A percentile compares a stretch with the other conserved stretches of the same genome.
phyloP scores from a whole-genome alignment of 1,140 invertebrate genomes.

The Anagrus nilaparvatae region DNA sequence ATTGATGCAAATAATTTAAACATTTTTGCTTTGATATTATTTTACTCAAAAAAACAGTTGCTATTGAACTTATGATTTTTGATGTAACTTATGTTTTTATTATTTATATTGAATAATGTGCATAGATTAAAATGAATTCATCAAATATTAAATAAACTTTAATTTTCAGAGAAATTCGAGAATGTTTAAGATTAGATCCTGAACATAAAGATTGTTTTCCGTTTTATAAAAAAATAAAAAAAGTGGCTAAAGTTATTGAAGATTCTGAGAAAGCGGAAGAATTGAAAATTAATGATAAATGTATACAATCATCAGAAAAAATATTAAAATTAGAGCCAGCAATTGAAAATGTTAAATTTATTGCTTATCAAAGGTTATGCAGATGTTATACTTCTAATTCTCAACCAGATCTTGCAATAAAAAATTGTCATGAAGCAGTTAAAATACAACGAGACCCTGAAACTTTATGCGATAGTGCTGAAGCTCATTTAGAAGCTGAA shows the following conservation, averaged over 20 bases:
- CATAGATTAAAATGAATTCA: conserved; percentile 11
- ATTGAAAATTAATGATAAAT: conserved; percentile 60
- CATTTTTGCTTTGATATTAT: too few species aligned
- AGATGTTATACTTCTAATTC: conserved; percentile 50
- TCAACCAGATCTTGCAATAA: conserved; percentile 52
- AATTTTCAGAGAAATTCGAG: conserved; percentile 72
- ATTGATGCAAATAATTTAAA: too few species aligned
- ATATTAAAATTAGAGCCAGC: conserved; percentile 59
- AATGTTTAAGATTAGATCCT: conserved; percentile 95
- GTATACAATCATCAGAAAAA: conserved; percentile 62
- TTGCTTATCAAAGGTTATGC: conserved; percentile 65
- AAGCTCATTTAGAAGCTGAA: conserved; percentile 82
- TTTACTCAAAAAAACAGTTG: too few species aligned
- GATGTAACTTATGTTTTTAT: conserved; percentile 1
- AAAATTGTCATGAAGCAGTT: conserved; percentile 71
- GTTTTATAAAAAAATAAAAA: conserved; percentile 96
- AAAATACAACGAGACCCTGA: conserved; percentile 66
- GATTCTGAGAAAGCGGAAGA: conserved; percentile 63
- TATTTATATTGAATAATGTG: not conserved
- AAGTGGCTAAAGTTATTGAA: conserved; percentile 78
- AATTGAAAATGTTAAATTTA: conserved; percentile 60
- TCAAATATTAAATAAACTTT: conserved; percentile 15
- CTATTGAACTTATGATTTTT: not conserved
- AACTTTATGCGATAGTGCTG: conserved; percentile 81
- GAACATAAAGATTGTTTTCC: conserved; percentile 93